A percentile compares a stretch with the other conserved stretches of the same genome.
Evolutionary conservation across 2,797 vertebrate species (phyloP).

Genomic region (Silurus aristotelis): DNA sequence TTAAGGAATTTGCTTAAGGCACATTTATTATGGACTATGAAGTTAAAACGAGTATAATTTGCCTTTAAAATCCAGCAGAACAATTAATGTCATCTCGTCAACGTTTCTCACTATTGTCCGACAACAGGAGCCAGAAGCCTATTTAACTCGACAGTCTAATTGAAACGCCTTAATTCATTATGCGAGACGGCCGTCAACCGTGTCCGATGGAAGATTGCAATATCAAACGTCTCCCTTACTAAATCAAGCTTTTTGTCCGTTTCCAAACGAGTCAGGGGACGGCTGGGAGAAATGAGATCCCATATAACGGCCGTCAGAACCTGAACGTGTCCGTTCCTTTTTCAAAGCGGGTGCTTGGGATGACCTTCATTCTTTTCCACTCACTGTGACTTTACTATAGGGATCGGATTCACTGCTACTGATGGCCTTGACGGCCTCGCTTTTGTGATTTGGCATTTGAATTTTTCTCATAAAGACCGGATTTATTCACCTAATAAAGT

Average conservation of each 20-base stretch:
- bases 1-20: background rate
- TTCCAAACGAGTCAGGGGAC: background rate
- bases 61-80: background rate
- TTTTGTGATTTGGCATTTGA: constrained; percentile 1
- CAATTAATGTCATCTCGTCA: background rate
- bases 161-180: constrained; percentile 29
- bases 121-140: constrained; percentile 1
- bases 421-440: background rate
- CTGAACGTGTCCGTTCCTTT: background rate
- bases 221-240: constrained; percentile 23
- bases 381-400: background rate
- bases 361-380: background rate
- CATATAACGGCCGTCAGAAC: background rate
- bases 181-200: background rate
- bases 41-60: background rate
- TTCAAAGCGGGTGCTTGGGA: background rate
- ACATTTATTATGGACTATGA: background rate
- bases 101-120: background rate
- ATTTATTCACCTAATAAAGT: background rate
- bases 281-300: constrained; percentile 15
- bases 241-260: constrained; percentile 9
- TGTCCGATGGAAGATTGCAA: constrained; percentile 21
- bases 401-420: background rate
- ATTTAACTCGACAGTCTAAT: constrained; percentile 14
- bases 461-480: too few relatives aligned